phyloP scores from a whole-genome alignment of 2,888 invertebrate species.

The Rhimphoctona megacephalus region DNA sequence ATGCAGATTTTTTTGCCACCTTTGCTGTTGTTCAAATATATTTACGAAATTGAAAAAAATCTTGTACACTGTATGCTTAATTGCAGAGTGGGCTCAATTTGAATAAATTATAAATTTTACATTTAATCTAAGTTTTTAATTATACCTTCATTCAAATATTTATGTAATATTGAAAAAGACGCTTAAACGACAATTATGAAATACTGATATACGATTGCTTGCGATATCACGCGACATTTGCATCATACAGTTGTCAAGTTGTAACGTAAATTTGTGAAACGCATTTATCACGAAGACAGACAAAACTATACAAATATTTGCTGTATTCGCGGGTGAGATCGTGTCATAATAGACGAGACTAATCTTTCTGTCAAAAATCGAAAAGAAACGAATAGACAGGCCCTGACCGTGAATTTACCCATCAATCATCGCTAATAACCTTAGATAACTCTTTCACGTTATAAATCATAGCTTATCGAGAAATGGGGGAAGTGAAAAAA shows the following conservation, averaged over 20 bases:
- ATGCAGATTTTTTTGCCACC: background rate
- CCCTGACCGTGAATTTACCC: slow-evolving; percentile 42
- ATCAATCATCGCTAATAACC: slow-evolving; percentile 31
- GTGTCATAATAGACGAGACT: background rate
- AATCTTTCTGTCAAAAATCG: slow-evolving; percentile 4
- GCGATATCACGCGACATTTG: background rate
- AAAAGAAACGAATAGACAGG: background rate
- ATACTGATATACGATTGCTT: background rate
- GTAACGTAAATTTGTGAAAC: background rate
- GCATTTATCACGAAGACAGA: background rate
- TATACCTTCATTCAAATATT: background rate
- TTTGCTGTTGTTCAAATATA: too few species aligned
- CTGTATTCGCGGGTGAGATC: slow-evolving; percentile 33
- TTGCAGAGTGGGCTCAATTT: background rate
- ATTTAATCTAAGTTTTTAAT: background rate
- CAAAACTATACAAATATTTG: slow-evolving; percentile 31
- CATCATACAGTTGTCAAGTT: slow-evolving; percentile 11
- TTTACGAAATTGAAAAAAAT: background rate
- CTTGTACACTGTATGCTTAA: background rate
- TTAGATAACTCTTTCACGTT: slow-evolving; percentile 18
- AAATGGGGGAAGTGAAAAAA: slow-evolving; percentile 19
- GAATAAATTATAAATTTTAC: background rate
- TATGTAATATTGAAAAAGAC: background rate
- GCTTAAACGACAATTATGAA: background rate
- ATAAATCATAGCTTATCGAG: slow-evolving; percentile 51